These are phyloP conservation scores for Synanthedon andrenaeformis DNA, from an alignment of 2,888 invertebrate genomes.

Conservation along the genomic window DNA sequence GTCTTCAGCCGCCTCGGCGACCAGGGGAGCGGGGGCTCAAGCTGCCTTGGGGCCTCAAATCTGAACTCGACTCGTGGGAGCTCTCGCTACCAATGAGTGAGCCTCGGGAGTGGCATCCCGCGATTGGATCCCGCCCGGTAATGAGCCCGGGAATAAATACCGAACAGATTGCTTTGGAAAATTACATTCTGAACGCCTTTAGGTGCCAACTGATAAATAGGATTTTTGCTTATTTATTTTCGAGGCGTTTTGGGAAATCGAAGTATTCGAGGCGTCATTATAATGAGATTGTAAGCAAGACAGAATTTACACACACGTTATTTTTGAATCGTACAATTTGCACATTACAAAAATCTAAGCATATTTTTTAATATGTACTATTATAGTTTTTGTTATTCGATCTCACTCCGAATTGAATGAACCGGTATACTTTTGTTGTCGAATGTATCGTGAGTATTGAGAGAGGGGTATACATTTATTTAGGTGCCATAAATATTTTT, in stretches of 20 bases:
- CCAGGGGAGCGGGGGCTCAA: constrained; percentile 9
- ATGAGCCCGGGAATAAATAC: constrained; percentile 55
- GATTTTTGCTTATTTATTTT: constrained; percentile 1
- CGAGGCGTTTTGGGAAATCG: not conserved
- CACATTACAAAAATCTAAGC: no score
- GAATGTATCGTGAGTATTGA: no score
- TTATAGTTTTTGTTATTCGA: no score
- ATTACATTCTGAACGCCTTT: constrained; percentile 29
- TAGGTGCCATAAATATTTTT: no score
- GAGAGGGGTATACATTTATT: no score
- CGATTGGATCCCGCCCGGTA: constrained; percentile 45
- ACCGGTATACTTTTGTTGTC: no score
- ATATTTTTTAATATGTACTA: no score
- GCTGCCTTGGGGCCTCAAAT: constrained; percentile 23
- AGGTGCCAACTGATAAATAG: constrained; percentile 9
- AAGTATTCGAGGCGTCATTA: no score
- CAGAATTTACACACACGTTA: not conserved
- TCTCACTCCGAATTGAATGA: no score
- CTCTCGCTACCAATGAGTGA: constrained; percentile 36
- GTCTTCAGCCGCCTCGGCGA: constrained; percentile 4
- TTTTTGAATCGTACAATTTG: not conserved
- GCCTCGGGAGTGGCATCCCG: constrained; percentile 22
- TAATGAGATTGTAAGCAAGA: no score
- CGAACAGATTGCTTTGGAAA: constrained; percentile 37
- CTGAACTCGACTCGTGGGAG: constrained; percentile 41